phyloP scores from a whole-genome alignment of 2,113 vertebrate species.

The Panthera leo region DNA sequence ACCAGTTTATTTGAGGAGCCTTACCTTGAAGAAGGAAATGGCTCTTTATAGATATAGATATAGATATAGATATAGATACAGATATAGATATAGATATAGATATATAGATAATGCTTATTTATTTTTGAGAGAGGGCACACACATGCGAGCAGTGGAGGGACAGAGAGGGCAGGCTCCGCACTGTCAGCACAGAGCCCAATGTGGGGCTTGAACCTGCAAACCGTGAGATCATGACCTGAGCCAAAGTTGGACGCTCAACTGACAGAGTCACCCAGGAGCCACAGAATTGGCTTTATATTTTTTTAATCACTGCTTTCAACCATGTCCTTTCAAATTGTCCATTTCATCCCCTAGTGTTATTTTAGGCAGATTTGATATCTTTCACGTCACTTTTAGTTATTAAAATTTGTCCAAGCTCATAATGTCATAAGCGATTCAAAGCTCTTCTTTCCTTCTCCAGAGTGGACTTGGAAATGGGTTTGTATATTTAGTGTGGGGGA shows the following conservation, averaged over 20 bases:
- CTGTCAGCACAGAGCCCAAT: background rate
- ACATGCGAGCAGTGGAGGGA: background rate
- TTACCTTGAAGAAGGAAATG: background rate
- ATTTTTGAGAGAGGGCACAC: background rate
- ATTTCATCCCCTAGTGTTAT: background rate
- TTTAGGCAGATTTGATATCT: background rate
- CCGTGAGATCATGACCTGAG: background rate
- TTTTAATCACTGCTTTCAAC: constrained; percentile 2
- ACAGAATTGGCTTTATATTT: background rate
- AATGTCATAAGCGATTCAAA: constrained; percentile 4
- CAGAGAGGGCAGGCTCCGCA: background rate
- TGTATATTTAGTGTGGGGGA: too few species aligned
- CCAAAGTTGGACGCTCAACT: background rate
- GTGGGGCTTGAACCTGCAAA: background rate
- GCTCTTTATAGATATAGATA: background rate
- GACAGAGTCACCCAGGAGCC: background rate
- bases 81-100: too few species aligned
- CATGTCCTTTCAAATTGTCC: background rate
- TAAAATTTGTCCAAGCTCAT: constrained; percentile 5
- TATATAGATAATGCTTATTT: too few species aligned
- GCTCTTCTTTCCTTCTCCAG: background rate
- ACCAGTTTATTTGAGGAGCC: background rate
- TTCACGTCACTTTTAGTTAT: background rate
- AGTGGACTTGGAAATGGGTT: background rate
- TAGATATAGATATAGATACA: too few species aligned